These are phyloP conservation scores for Platichthys stellatus DNA, from an alignment of 2,113 vertebrate genomes.

Conservation along the genomic window DNA sequence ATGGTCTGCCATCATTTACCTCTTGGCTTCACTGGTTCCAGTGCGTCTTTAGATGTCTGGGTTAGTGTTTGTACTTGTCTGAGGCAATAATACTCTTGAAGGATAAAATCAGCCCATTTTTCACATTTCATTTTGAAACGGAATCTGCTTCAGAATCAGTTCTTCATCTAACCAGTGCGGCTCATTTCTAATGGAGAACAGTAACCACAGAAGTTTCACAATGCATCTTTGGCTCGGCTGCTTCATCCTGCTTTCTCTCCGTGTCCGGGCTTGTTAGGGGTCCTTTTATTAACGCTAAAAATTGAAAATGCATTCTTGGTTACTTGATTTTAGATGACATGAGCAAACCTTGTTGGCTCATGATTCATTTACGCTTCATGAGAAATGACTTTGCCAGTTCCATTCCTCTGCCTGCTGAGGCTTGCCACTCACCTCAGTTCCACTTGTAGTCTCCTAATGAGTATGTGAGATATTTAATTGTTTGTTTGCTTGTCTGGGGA, in stretches of 20 bases:
- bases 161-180: not conserved
- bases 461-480: slow-evolving; percentile 28
- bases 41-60: slow-evolving; percentile 32
- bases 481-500: slow-evolving; percentile 19
- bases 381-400: slow-evolving; percentile 17
- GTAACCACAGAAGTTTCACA: slow-evolving; percentile 35
- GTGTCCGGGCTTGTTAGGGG: slow-evolving; percentile 7
- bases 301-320: not conserved
- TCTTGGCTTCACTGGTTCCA: slow-evolving; percentile 31
- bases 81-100: not conserved
- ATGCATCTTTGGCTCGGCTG: slow-evolving; percentile 3
- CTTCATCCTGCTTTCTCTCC: not conserved
- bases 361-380: slow-evolving; percentile 32
- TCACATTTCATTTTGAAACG: slow-evolving; percentile 9
- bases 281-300: not conserved
- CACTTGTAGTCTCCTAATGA: slow-evolving; percentile 16
- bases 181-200: not conserved
- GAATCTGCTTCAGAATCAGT: not conserved
- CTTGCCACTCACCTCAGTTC: slow-evolving; percentile 35
- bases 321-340: slow-evolving; percentile 10
- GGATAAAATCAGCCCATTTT: slow-evolving; percentile 15
- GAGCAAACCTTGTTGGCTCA: slow-evolving; percentile 22
- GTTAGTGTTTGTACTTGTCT: slow-evolving; percentile 42
- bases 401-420: slow-evolving; percentile 25
- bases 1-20: slow-evolving; percentile 47